Evolutionary conservation across 2,113 vertebrate genomes (phyloP), one percentile per base, ranked within the genome.

Genomic region (Sakesphorus luctuosus): DNA sequence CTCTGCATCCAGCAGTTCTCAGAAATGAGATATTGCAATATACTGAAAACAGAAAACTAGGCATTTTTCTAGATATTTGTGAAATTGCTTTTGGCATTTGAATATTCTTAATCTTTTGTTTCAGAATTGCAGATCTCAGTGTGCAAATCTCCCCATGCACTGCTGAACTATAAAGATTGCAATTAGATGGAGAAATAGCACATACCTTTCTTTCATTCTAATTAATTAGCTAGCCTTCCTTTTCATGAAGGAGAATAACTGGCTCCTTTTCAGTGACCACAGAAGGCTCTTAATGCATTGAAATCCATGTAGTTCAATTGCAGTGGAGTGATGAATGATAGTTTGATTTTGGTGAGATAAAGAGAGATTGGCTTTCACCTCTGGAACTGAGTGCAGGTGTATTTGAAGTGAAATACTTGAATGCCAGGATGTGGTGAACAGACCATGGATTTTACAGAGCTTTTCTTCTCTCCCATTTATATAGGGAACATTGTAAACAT

Each of bases 301-400:
- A 92, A 95, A 93, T 87, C 84, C 25, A 3, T 61, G 81, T 85
- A 56, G 58, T 46, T 89, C 58, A 68, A 8, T 14, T 92, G 74
- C 81, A 50, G 53, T 4, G 46, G 50, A 25, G 89, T 16, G 76
- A 84, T 88, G 83, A 71, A 90, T 92, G 68, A 53, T 75, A 65
- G 80, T 74, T 86, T 83, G 72, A 75, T 84, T 52, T 86, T 58
- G 35, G 59, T 77, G 76, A 92, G 85, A 86, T 83, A 73, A 78
- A 62, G 62, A 90, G 74, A 87, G 76, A 61, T 89, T 89, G 87
- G 40, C 84, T 89, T 96, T 94, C 75, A 88, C 65, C 79, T 90
- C 90, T 93, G 85, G 43, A 84, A 61, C 55, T 25, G 47, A 75
- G 49, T 58, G 58, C 40, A 18, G n/a, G 18, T 33, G 25, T 68